Evolutionary conservation across 2,888 invertebrate genomes (phyloP).

Genomic region (Agrilus biguttatus): DNA sequence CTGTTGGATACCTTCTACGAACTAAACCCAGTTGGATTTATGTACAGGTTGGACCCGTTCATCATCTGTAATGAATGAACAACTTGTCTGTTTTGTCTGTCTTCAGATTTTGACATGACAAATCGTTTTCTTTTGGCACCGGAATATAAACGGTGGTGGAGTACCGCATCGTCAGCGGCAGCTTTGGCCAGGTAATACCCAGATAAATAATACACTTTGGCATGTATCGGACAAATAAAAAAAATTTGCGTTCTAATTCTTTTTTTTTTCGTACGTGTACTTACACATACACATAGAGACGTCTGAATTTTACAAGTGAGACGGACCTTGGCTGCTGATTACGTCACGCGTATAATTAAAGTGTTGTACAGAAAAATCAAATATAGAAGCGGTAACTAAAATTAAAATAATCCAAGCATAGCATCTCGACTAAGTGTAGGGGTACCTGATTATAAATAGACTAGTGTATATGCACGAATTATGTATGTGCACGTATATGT

Average conservation of each 20-base stretch:
- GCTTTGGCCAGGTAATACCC: too few species aligned
- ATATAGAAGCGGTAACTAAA: conserved; percentile 26
- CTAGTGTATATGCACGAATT: conserved; percentile 9
- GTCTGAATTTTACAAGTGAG: conserved; percentile 3
- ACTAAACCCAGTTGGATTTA: too few species aligned
- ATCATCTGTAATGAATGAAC: too few species aligned
- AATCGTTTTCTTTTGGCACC: too few species aligned
- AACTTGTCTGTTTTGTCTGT: too few species aligned
- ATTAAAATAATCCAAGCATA: conserved; percentile 28
- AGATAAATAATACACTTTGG: too few species aligned
- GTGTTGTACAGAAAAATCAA: conserved; percentile 22
- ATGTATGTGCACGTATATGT: background rate
- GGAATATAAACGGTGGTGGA: too few species aligned
- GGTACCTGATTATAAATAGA: conserved; percentile 22
- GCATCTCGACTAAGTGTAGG: conserved; percentile 23
- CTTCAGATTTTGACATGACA: too few species aligned
- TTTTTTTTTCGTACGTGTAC: conserved; percentile 11
- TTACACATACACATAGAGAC: too few species aligned
- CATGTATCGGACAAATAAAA: background rate
- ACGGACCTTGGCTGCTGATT: conserved; percentile 18
- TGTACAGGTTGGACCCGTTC: too few species aligned
- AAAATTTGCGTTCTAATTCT: conserved; percentile 17
- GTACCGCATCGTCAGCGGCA: too few species aligned
- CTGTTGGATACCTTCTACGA: too few species aligned
- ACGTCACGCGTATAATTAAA: conserved; percentile 25